Base-by-base conservation (phyloP, 2,888 invertebrate genomes). In the Celastrina argiolus region DNA sequence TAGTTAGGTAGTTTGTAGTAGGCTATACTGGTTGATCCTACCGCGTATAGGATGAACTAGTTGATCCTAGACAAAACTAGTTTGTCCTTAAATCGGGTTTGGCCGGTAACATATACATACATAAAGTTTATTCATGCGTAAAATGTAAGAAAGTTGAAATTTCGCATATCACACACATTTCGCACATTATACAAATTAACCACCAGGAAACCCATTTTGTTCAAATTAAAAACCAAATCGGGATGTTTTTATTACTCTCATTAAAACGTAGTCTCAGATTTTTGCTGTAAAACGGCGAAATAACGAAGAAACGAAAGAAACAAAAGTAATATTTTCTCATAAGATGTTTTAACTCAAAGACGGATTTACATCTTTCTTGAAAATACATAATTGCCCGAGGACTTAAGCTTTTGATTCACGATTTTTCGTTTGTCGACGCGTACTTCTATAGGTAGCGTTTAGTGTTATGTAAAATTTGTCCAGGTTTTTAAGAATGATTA, bases 341-440 rank as follows among this genome's bases (percentile, higher is more conserved):
- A 26, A 51, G 26, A 51, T 51, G 14, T 51, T 51, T 26, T 8
- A n/a, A 51, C 26, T 26, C 51, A 51, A 51, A 51, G 51, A 51
- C 14, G 51, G 51, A 51, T 51, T 51, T 51, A 51, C 51, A 26
- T 51, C 51, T 51, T 56, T 31, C n/a, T 65, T 16, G 28, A 14
- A 26, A 36, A 34, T 39, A 22, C 36, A 34, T 65, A 65, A 56
- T 65, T 22, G 22, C 56, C 26, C 36, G 56, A 26, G 56, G 56
- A 26, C 16, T 26, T 26, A 39, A 65, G 39, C 56, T 65, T 56
- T 36, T 26, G 39, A 56, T 51, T 56, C 34, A 39, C 28, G 39
- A 65, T 56, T 36, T 56, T 26, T 65, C 36, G 36, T 28, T n/a
- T 39, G n/a, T 26, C n/a, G 56, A 39, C 56, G 6, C 26, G 14